These are phyloP conservation scores for Stegana nigrithorax DNA, from an alignment of 2,888 invertebrate species.

Conservation along the genomic window DNA sequence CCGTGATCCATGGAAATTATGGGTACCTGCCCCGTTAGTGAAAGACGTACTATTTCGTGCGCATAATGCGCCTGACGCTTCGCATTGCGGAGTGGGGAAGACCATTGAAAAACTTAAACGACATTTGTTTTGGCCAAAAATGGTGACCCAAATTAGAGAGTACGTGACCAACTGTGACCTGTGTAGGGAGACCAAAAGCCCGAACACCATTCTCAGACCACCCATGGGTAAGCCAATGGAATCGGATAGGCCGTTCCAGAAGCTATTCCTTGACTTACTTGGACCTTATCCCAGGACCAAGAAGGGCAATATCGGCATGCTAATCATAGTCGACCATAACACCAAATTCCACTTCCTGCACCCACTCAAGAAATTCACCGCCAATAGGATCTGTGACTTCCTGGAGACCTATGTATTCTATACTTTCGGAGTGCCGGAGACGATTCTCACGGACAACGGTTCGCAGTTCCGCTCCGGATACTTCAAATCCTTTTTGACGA, in stretches of 20 bases:
- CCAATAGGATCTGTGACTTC: neutral
- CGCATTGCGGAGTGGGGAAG: neutral
- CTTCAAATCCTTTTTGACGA: constrained; percentile 17
- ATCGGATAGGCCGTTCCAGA: constrained; percentile 21
- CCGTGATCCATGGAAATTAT: too few species aligned
- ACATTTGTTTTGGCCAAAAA: constrained; percentile 9
- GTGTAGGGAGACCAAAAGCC: neutral
- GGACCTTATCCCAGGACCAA: constrained; percentile 24
- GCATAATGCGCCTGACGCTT: neutral
- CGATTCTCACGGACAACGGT: constrained; percentile 41
- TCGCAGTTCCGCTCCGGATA: neutral
- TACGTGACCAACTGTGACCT: neutral
- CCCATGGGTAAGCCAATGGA: neutral
- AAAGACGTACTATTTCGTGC: too few species aligned
- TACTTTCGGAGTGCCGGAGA: constrained; percentile 40
- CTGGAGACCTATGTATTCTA: constrained; percentile 31
- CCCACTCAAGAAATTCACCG: constrained; percentile 19
- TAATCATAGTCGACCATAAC: constrained; percentile 25
- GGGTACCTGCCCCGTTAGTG: too few species aligned
- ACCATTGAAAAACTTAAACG: constrained; percentile 6
- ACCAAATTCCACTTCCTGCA: constrained; percentile 20
- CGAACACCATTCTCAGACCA: neutral
- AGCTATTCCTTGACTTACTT: constrained; percentile 20
- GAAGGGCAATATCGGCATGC: constrained; percentile 12
- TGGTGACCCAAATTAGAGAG: neutral